A percentile compares a stretch with the other conserved stretches of the same genome.
Evolutionary conservation across 1,140 invertebrate genomes (phyloP).

Genomic region (Holotrichia oblita): DNA sequence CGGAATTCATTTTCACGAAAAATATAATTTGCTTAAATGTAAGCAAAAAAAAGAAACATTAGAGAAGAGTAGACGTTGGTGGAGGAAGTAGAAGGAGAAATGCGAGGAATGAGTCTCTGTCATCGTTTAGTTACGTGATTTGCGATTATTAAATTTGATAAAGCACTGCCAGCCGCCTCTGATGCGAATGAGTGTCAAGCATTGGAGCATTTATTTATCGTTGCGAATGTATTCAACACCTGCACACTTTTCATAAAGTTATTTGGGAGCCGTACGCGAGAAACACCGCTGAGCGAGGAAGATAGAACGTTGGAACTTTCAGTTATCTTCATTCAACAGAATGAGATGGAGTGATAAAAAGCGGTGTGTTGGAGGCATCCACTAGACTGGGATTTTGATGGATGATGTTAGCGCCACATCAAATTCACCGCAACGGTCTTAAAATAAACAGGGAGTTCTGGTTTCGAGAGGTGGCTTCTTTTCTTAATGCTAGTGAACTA

Average conservation of each 20-base stretch:
- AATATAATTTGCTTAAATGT: slow-evolving; percentile 31
- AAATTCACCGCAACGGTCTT: slow-evolving; percentile 20
- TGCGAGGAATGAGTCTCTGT: slow-evolving; percentile 14
- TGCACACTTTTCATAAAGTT: slow-evolving; percentile 35
- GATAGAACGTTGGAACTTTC: background rate
- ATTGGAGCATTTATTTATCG: slow-evolving; percentile 32
- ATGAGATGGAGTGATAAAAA: slow-evolving; percentile 23
- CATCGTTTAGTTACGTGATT: slow-evolving; percentile 35
- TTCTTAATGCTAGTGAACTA: background rate
- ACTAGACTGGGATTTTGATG: slow-evolving; percentile 15
- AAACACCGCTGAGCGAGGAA: background rate
- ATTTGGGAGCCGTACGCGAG: slow-evolving; percentile 1
- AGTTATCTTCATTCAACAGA: background rate
- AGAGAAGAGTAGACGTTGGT: background rate
- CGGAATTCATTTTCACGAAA: background rate
- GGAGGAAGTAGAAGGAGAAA: slow-evolving; percentile 5
- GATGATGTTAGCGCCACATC: slow-evolving; percentile 27
- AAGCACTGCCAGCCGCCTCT: slow-evolving; percentile 21
- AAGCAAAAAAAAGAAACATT: background rate
- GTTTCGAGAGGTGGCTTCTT: slow-evolving; percentile 8
- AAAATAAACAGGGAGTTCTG: slow-evolving; percentile 25
- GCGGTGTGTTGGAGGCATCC: slow-evolving; percentile 2
- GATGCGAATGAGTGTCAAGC: slow-evolving; percentile 19
- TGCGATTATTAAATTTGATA: slow-evolving; percentile 37
- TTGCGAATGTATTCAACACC: slow-evolving; percentile 29